Evolutionary conservation across 1,140 invertebrate genomes (phyloP).

Genomic region (Zophobas atratus): DNA sequence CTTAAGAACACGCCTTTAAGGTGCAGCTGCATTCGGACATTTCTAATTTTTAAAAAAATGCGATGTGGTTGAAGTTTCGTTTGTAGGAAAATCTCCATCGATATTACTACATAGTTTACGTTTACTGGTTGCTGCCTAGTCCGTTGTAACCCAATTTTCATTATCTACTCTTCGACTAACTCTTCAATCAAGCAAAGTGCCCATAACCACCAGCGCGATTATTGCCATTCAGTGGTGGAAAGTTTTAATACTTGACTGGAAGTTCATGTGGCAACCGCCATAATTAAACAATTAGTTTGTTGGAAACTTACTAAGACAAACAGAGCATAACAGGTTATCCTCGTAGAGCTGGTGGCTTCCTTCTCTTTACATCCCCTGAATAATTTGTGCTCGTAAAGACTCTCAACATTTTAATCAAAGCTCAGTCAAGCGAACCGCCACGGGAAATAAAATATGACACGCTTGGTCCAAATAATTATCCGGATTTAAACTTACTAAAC

Average conservation of each 20-base stretch:
- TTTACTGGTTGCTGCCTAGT: too few species aligned
- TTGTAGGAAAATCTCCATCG: too few species aligned
- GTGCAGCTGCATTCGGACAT: too few species aligned
- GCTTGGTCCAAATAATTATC: neutral
- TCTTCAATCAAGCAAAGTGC: neutral
- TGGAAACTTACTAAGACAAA: conserved; percentile 31
- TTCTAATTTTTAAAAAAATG: too few species aligned
- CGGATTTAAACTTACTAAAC: neutral
- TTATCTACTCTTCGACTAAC: too few species aligned
- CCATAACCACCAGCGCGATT: conserved; percentile 18
- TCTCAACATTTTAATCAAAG: conserved; percentile 30
- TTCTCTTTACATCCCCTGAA: neutral
- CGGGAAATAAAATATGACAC: conserved; percentile 7
- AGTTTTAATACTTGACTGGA: conserved; percentile 25
- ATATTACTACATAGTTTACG: too few species aligned
- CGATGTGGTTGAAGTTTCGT: too few species aligned
- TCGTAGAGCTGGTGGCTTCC: neutral
- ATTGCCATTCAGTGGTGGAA: conserved; percentile 17
- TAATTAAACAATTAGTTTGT: conserved; percentile 40
- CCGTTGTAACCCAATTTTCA: too few species aligned
- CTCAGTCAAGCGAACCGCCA: neutral
- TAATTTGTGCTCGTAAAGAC: conserved; percentile 6
- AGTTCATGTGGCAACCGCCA: conserved; percentile 32
- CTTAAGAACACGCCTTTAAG: too few species aligned
- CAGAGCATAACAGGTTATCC: conserved; percentile 17